Percentiles rank a stretch among this genome's conserved stretches.
phyloP scores from a whole-genome alignment of 2,888 invertebrate species.

The Prenolepis imparis region DNA sequence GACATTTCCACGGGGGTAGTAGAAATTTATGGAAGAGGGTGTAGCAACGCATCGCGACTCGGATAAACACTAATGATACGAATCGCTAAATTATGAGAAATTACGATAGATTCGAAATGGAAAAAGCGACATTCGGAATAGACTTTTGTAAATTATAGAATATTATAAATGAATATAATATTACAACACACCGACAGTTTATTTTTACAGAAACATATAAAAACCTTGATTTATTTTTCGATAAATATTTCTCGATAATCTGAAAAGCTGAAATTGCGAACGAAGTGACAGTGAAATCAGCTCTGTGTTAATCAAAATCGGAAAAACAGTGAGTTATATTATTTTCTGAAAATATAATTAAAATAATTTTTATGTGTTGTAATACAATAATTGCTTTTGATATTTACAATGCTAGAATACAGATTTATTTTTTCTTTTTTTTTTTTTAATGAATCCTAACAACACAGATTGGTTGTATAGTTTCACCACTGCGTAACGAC shows the following conservation, averaged over 20 bases:
- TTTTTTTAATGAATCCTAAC: neutral
- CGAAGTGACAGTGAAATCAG: neutral
- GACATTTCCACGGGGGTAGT: constrained; percentile 64
- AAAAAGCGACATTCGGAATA: neutral
- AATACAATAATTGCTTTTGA: neutral
- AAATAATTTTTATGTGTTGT: neutral
- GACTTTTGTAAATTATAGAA: neutral
- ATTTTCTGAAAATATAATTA: neutral
- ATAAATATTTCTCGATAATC: constrained; percentile 20
- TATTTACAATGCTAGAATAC: neutral
- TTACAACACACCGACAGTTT: neutral
- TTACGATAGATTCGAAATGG: neutral
- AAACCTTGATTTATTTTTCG: neutral
- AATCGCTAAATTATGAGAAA: constrained; percentile 50
- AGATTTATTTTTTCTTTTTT: neutral
- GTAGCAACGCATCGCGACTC: constrained; percentile 67
- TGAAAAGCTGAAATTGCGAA: neutral
- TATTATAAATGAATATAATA: neutral
- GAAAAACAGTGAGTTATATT: neutral
- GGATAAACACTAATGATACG: constrained; percentile 49
- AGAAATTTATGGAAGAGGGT: constrained; percentile 69
- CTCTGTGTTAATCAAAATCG: neutral
- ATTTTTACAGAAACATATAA: neutral
- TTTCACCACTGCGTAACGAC: neutral
- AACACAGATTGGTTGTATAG: neutral